Base-by-base conservation (phyloP, 2,888 invertebrate genomes). In the Tyria jacobaeae region DNA sequence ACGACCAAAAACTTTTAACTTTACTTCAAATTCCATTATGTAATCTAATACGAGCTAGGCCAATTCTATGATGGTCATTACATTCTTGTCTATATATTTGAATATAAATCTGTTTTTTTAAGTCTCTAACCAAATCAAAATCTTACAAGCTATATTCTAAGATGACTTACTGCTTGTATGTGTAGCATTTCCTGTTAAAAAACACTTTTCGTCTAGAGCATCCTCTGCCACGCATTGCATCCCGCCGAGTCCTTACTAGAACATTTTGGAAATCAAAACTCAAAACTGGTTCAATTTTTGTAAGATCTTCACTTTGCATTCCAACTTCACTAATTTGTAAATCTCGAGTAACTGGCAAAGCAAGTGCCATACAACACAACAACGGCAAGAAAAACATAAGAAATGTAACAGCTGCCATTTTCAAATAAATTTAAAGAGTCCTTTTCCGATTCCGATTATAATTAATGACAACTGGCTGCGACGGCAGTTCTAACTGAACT, bases 321-420 rank as follows among this genome's bases (percentile, higher is more conserved):
- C 31, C 44, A 3, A 54, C 31, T 14, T 31, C 31, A 31, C 44
- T 21, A 14, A 17, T 14, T 54, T 54, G 31, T 27, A 31, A 21
- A 15, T 54, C 31, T 44, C 44, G 41, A 21, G 41, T 31, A 21
- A 54, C 14, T 17, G 54, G 54, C n/a, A 54, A 44, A 6, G 54
- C 41, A 5, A 41, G 17, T 9, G 54, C 17, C 39, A 54, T 17
- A 10, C 10, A 44, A 44, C 44, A 17, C 5, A 54, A 27, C 10
- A 44, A 31, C 31, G 31, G 31, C 17, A 44, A 31, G 39, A 44
- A 14, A 14, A 54, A 12, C 14, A 54, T 12, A 10, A 41, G 14
- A 1, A 9, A 44, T 15, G 39, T 41, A 3, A 21, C 14, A 14
- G 41, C 2, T 31, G 41, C 41, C 54, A 54, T 54, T 31, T 54